Base-by-base conservation (phyloP, 2,888 invertebrate genomes). In the Caenorhabditis uteleia region DNA sequence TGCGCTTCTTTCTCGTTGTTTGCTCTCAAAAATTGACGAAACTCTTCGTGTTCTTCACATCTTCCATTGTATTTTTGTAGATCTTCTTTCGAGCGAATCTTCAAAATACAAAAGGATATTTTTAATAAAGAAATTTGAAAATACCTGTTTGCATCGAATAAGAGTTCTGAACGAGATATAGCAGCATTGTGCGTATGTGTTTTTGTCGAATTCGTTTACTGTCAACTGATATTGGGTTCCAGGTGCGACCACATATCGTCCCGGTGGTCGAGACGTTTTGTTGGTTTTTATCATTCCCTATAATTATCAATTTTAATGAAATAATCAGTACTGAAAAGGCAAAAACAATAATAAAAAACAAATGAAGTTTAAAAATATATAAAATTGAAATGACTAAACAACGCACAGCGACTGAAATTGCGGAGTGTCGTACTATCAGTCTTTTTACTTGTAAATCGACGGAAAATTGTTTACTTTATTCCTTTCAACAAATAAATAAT, bases 161-260 rank as follows among this genome's bases (percentile, higher is more conserved):
- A 68, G 40, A 1, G 70, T 70, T 20, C 70, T 26, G 10, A 57
- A 42, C 3, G 55, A 67, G 3, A 48, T 40, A 48, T 68, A 70
- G 29, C 23, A 44, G 31, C 70, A 70, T 26, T 68, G 67, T 5
- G 47, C 60, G 42, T 68, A 70, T 8, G 31, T 58, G 31, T 67
- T 70, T 42, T 60, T 60, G 36, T 70, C 70, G 43, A 56, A 68
- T 39, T 70, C 57, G 23, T 68, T 64, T 5, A 57, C n/a, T 1
- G 48, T 27, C 4, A 68, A 27, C 8, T 51, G 42, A 39, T 34
- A 64, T 20, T 44, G 34, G 1, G 54, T 57, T 4, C 55, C 58
- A 0, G 23, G 34, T 1, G 58, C 46, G 14, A 44, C 39, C 0
- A 55, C 29, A 29, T 58, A 70, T 25, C 60, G 70, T 8, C 45